Evolutionary conservation across 2,113 vertebrate species (phyloP).

Genomic region (Seriola dumerili): DNA sequence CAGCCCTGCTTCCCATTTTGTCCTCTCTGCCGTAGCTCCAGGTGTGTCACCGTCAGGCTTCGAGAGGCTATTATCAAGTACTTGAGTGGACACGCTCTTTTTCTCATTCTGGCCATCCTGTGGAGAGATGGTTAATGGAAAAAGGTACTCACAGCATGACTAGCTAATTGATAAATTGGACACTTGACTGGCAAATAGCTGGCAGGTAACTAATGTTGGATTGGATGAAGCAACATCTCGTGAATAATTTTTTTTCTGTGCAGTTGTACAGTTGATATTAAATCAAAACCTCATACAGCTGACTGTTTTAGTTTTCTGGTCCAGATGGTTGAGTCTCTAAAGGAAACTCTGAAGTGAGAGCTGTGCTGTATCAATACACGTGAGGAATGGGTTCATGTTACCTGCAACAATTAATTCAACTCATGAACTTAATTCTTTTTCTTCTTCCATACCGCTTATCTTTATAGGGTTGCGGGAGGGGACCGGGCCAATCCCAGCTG

Average conservation of each 20-base stretch:
- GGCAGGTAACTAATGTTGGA: not conserved
- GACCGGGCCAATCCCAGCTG: too few relatives aligned
- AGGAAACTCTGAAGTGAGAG: not conserved
- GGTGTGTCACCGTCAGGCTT: not conserved
- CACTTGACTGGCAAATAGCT: not conserved
- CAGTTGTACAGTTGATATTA: too few relatives aligned
- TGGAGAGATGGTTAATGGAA: not conserved
- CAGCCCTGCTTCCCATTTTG: not conserved
- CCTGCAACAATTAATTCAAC: not conserved
- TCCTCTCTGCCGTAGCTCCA: not conserved
- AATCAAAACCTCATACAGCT: not conserved
- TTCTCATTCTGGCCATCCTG: not conserved
- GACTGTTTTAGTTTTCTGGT: not conserved
- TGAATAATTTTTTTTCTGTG: not conserved
- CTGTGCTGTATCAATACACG: not conserved
- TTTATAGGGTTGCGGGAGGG: too few relatives aligned
- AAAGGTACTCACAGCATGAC: not conserved
- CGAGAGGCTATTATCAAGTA: not conserved
- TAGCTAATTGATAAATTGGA: not conserved
- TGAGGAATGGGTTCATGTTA: too few relatives aligned
- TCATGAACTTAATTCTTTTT: too few relatives aligned
- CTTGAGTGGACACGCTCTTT: not conserved
- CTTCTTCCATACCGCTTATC: too few relatives aligned
- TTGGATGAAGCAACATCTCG: too few relatives aligned
- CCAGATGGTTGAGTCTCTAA: not conserved